These are phyloP conservation scores for Bibio marci DNA, from an alignment of 2,888 invertebrate genomes.

Conservation along the genomic window DNA sequence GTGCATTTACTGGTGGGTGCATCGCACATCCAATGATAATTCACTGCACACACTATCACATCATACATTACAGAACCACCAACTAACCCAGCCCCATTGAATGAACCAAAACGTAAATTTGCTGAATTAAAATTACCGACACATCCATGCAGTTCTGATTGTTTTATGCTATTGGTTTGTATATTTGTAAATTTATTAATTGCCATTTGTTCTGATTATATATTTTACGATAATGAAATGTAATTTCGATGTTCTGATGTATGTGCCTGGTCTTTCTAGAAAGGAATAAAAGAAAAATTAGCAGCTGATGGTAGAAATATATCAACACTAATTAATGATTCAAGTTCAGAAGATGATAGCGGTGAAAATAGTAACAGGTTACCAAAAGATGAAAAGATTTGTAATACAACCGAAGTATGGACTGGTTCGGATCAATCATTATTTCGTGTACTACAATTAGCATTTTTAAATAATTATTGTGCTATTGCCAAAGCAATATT, in stretches of 20 bases:
- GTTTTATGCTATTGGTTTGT: slow-evolving; percentile 70
- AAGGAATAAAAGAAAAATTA: slow-evolving; percentile 68
- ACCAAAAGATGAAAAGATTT: slow-evolving; percentile 23
- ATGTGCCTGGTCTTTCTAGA: too few species aligned
- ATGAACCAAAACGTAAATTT: slow-evolving; percentile 70
- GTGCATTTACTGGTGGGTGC: too few species aligned
- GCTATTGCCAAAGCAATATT: slow-evolving; percentile 83
- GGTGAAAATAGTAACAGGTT: slow-evolving; percentile 55
- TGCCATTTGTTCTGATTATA: slow-evolving; percentile 2
- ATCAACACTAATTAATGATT: slow-evolving; percentile 65
- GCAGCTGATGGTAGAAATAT: slow-evolving; percentile 39
- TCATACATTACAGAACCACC: too few species aligned
- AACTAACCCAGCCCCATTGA: slow-evolving; percentile 82
- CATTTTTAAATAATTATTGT: slow-evolving; percentile 86
- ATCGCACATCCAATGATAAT: too few species aligned
- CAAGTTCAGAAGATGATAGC: slow-evolving; percentile 86
- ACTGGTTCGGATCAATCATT: slow-evolving; percentile 89
- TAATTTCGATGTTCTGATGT: slow-evolving; percentile 4
- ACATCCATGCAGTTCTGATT: slow-evolving; percentile 73
- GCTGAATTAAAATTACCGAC: slow-evolving; percentile 74
- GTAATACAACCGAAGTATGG: slow-evolving; percentile 41
- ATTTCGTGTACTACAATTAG: slow-evolving; percentile 77
- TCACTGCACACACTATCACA: too few species aligned
- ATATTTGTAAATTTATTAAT: slow-evolving; percentile 1
- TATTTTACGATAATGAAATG: background rate